These are phyloP conservation scores for Drusus annulatus DNA, from an alignment of 1,140 invertebrate species.

Conservation along the genomic window DNA sequence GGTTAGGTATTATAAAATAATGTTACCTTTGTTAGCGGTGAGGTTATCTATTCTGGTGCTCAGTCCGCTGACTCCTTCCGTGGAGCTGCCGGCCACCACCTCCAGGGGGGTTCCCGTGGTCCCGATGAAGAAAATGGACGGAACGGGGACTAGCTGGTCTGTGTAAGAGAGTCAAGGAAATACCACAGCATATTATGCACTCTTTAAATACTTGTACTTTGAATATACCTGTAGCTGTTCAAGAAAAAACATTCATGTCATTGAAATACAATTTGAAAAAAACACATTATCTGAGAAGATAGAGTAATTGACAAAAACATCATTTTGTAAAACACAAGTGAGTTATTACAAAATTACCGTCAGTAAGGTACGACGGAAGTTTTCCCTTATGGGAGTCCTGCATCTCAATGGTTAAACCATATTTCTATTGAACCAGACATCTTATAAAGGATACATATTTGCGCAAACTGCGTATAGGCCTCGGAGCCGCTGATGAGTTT, in stretches of 20 bases:
- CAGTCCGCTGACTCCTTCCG: constrained; percentile 65
- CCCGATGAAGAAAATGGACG: constrained; percentile 90
- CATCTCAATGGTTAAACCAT: no score
- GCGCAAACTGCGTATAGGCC: constrained; percentile 84
- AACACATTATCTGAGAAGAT: no score
- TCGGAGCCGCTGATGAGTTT: constrained; percentile 80
- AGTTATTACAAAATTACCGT: no score
- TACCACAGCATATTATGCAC: background rate
- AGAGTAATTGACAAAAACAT: no score
- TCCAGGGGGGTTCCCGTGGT: constrained; percentile 83
- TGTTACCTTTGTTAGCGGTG: background rate
- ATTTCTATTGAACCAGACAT: no score
- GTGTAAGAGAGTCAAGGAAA: constrained; percentile 51
- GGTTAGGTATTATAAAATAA: no score
- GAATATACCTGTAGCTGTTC: no score
- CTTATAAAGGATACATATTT: constrained; percentile 86
- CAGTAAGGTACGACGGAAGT: no score
- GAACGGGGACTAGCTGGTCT: constrained; percentile 88
- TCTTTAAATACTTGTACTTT: background rate
- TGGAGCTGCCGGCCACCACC: constrained; percentile 76
- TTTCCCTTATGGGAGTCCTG: no score
- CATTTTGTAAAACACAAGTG: no score
- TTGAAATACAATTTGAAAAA: no score
- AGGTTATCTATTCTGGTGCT: constrained; percentile 69
- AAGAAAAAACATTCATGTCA: no score